Evolutionary conservation across 2,888 invertebrate species (phyloP), one percentile per base, ranked within the genome.

Genomic region (Mactromeris polynyma): DNA sequence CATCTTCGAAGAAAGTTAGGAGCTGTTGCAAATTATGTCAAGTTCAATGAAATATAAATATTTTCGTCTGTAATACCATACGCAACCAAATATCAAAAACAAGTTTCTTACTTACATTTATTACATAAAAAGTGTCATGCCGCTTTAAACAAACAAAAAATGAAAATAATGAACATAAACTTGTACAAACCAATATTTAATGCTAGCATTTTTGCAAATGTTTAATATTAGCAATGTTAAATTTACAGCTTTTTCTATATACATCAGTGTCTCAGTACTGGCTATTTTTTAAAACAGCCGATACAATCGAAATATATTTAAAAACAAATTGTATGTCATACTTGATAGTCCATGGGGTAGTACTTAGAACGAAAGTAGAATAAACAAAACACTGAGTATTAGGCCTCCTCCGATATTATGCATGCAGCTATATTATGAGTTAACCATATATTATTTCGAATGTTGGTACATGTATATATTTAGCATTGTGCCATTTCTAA

Each of bases 401-500:
- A 73, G 73, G 73, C 73, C 73, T 73, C 58, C 58, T 26, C 36
- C 73, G 17, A 3, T 73, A 73, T 73, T 73, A 73, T 73, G 73
- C 73, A 64, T 64, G 58, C 26, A 26, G n/a, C 58, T 64, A 9
- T 26, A 64, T 64, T 64, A 64, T 64, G 58, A 26, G n/a, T 26
- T 26, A 26, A 64, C 58, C 58, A 6, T 64, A 64, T n/a, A 64
- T n/a, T n/a, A n/a, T 46, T 46, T 46, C 17, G 6, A 46, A 46
- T 46, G 46, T 26, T 64, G 21, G 26, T 64, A 64, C 26, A 64
- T 64, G 9, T 46, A n/a, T n/a, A n/a, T n/a, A n/a, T 64, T 64
- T 26, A 64, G 26, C 1, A 26, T 3, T 64, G 9, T 26, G 58
- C 26, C 26, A 64, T 64, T 64, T 64, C 2, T 26, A 26, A 26